Base-by-base conservation (phyloP, 1,140 invertebrate species). In the Potamilus streckersoni region DNA sequence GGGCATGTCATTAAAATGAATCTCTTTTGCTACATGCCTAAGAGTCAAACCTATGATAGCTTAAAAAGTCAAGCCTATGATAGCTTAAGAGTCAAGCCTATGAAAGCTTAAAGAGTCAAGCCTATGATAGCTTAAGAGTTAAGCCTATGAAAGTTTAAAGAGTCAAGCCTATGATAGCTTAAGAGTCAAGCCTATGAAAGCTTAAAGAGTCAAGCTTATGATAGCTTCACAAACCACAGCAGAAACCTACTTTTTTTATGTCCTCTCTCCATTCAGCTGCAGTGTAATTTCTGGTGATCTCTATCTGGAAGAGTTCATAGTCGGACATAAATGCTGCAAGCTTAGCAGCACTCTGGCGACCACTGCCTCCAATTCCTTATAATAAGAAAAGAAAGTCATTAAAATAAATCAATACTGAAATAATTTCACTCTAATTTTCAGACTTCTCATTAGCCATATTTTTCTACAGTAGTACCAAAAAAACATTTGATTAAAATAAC, bases 281-380 rank as follows among this genome's bases (percentile, higher is more conserved):
- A 4, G 83, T 83, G 74, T 90, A 91, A 78, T 89, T 90, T 79
- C 86, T 89, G n/a, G 89, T 89, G 58, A 91, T 91, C 79, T 91
- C 90, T 74, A 90, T 90, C 76, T 85, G 82, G 80, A 90, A 90
- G 55, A 91, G 78, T 16, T 90, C 89, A 83, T 84, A 91, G 72
- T 90, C 89, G 13, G 89, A 87, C 88, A 91, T 91, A 76, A 89
- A 90, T 15, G 88, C 82, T 49, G 90, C 88, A 76, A 91, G 79
- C 76, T 90, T 91, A 55, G 86, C 86, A 15, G 86, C 89, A 88
- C 89, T 90, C 82, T 90, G 87, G 65, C 89, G 72, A 27, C 90
- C 90, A 83, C 88, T 89, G 59, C 90, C 90, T 65, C 90, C 89
- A 82, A 90, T 89, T 82, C 89, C 89, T 89, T 67, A 38, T 38